Percentiles rank a stretch among this genome's conserved stretches.
These are phyloP conservation scores for Physocephala rufipes DNA, from an alignment of 2,888 invertebrate species.

Conservation along the genomic window DNA sequence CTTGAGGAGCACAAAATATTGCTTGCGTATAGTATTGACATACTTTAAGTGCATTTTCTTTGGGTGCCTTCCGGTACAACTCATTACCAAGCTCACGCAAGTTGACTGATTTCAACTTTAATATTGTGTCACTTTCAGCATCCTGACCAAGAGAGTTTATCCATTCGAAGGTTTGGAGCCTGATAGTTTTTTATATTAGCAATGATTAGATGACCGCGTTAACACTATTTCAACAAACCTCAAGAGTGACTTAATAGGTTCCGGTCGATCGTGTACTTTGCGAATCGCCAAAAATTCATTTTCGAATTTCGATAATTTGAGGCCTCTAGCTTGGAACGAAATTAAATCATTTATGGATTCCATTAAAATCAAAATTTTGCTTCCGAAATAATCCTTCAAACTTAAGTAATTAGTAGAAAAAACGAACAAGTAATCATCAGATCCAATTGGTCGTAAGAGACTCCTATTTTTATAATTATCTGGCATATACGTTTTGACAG, in stretches of 20 bases:
- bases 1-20: conserved; percentile 53
- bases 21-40: conserved; percentile 57
- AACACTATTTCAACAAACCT: conserved; percentile 11
- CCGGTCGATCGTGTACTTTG: conserved; percentile 38
- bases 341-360: conserved; percentile 4
- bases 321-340: conserved; percentile 1
- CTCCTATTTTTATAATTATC: not conserved
- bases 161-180: conserved; percentile 15
- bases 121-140: conserved; percentile 20
- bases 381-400: too few species aligned
- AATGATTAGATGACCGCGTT: too few species aligned
- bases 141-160: conserved; percentile 41
- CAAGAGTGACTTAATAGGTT: not conserved
- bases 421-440: not conserved
- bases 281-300: conserved; percentile 50
- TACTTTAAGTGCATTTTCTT: conserved; percentile 48
- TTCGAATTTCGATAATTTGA: conserved; percentile 39
- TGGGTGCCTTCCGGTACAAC: conserved; percentile 38
- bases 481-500: too few species aligned
- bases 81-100: conserved; percentile 55
- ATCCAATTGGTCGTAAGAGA: not conserved
- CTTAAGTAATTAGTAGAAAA: not conserved
- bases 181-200: conserved; percentile 2
- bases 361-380: too few species aligned
- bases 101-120: conserved; percentile 40